Percentiles rank a stretch among this genome's conserved stretches.
These are phyloP conservation scores for Scartelaos histophorus DNA, from an alignment of 2,113 vertebrate species.

Conservation along the genomic window DNA sequence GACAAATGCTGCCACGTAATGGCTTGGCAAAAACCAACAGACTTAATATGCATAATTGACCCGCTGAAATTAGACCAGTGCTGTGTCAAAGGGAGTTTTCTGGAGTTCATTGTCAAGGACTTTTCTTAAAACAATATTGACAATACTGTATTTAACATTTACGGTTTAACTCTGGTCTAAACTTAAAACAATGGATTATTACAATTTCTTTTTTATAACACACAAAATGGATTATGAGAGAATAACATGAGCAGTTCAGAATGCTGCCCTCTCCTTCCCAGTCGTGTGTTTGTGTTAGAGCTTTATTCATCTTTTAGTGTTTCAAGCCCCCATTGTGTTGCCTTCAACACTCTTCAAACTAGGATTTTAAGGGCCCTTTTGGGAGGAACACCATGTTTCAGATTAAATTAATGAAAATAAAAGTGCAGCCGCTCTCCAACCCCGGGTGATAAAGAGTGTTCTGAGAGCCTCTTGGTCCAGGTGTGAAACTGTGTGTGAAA, in stretches of 20 bases:
- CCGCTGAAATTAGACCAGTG: conserved; percentile 26
- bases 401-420: neutral
- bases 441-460: neutral
- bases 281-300: neutral
- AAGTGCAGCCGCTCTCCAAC: neutral
- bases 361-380: neutral
- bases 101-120: conserved; percentile 4
- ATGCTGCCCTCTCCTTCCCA: neutral
- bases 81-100: conserved; percentile 9
- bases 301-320: neutral
- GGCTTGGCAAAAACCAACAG: conserved; percentile 40
- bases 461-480: neutral
- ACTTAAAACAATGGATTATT: neutral
- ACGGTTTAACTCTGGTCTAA: neutral
- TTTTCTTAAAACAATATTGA: neutral
- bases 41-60: conserved; percentile 51
- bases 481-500: neutral
- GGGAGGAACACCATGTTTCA: neutral
- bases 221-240: no score
- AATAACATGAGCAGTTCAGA: neutral
- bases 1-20: conserved; percentile 50
- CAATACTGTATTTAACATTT: neutral
- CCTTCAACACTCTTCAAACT: neutral
- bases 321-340: neutral
- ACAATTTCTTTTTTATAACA: no score